Base-by-base conservation (phyloP, 1,140 invertebrate genomes). In the Aphaenogaster ashmeadi region DNA sequence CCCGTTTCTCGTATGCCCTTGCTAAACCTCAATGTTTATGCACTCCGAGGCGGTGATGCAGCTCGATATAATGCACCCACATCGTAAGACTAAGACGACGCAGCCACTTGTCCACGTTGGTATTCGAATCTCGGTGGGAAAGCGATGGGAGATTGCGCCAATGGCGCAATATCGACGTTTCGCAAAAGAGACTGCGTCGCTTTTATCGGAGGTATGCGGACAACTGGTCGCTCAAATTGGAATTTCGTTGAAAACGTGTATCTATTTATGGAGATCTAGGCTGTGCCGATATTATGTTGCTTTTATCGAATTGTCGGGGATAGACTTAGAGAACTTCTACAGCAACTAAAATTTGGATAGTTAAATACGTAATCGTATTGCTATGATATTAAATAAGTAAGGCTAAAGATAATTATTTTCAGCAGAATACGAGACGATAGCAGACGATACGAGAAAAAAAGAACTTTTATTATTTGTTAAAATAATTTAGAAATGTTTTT, bases 61-160 rank as follows among this genome's bases (percentile, higher is more conserved):
- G 88, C 83, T 71, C 92, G 88, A 94, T 94, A 93, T 91, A 94
- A 94, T 94, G 93, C 91, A 94, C 91, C 93, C 93, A 94, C 93
- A 94, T 94, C 88, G 77, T 27, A 27, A 27, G 54, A 41, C 54
- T 50, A 60, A 64, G 80, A 36, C 71, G 80, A 88, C 87, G 58
- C 21, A 27, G 81, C 74, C 88, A 90, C 89, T 90, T 89, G 89
- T 90, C 56, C 58, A 69, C 54, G 67, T 78, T 52, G 84, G 44
- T 79, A 87, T 87, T 86, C 77, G 60, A 67, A 33, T 72, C 36
- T 77, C 27, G 79, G 54, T 79, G 72, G 58, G 87, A 38, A 72
- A 67, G 50, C 71, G 66, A 89, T 88, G 54, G 13, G 38, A 60
- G 69, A 88, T 88, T 87, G 52, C 52, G 54, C 18, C 18, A 52